Evolutionary conservation across 1,140 invertebrate genomes (phyloP).

Genomic region (Drosophila nigrodunni): DNA sequence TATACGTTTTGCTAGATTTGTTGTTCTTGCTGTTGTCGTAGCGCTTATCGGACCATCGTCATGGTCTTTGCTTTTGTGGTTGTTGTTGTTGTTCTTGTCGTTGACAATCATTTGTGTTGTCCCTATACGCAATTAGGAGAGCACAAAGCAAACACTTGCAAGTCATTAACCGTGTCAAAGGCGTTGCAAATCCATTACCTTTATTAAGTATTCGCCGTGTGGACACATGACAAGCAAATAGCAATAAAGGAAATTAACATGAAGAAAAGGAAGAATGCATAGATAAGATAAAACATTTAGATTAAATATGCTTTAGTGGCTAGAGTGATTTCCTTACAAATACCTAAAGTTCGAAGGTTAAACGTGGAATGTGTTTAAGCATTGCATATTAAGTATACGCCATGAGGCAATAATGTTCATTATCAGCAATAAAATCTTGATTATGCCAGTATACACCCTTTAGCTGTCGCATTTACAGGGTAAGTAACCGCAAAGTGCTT

Average conservation of each 20-base stretch:
- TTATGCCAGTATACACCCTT: too few relatives aligned
- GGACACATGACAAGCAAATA: slow-evolving; percentile 23
- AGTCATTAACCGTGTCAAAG: slow-evolving; percentile 74
- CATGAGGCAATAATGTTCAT: background rate
- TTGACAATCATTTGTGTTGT: slow-evolving; percentile 25
- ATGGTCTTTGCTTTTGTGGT: slow-evolving; percentile 1
- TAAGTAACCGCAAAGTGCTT: too few relatives aligned
- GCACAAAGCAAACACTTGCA: slow-evolving; percentile 67
- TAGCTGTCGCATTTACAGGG: too few relatives aligned
- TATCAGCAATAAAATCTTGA: too few relatives aligned
- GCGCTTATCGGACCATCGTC: slow-evolving; percentile 39
- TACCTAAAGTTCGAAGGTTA: background rate
- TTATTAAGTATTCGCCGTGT: slow-evolving; percentile 71
- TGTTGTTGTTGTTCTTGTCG: slow-evolving; percentile 3
- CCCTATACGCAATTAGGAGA: slow-evolving; percentile 68
- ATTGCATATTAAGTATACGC: slow-evolving; percentile 3
- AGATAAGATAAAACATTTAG: slow-evolving; percentile 5
- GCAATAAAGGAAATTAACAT: slow-evolving; percentile 19
- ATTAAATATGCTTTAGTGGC: background rate
- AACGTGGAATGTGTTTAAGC: background rate
- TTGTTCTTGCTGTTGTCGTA: slow-evolving; percentile 2
- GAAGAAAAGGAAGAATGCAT: slow-evolving; percentile 3
- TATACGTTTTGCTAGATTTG: slow-evolving; percentile 15
- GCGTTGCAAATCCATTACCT: slow-evolving; percentile 64
- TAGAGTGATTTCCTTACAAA: background rate